Evolutionary conservation across 2,888 invertebrate species (phyloP), one percentile per base, ranked within the genome.

Genomic region (Tuberolachnus salignus): DNA sequence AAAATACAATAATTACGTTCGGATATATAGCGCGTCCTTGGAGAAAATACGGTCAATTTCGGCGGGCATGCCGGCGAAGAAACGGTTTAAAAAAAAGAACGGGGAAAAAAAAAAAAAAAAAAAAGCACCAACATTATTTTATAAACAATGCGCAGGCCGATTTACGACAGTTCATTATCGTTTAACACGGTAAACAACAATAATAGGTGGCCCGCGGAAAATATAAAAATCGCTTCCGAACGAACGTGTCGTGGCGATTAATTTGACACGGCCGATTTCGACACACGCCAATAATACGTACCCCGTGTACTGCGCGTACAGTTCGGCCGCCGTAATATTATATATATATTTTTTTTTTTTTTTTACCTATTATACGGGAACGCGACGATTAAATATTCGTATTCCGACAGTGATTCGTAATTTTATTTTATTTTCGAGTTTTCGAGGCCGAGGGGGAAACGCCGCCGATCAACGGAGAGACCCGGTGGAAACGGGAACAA

Each of bases 181-280:
- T 73, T 73, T 63, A 59, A 51, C 63, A 73, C 51, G 73, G 73
- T 63, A 42, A 73, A 73, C 19, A 63, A 61, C 49, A 49, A 34
- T 19, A 23, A 19, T 64, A 44, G n/a, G n/a, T n/a, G n/a, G n/a
- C n/a, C n/a, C n/a, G n/a, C 64, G 19, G 63, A 44, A 21, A 14
- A 21, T 14, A 44, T 21, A 63, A 19, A 1, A 16, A 13, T 42
- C 34, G 34, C n/a, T 3, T 21, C 19, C n/a, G 6, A 34, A 10
- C 11, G 19, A 4, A 44, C 11, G 26, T 44, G 23, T 9, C 44
- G 53, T n/a, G 44, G 74, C 46, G 19, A 75, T 57, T 66, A 55
- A 75, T 75, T 75, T 57, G 74, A 64, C 55, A 75, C 66, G 66
- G 66, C 44, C 14, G 34, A 44, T 74, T 66, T 55, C 74, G 64